phyloP scores from a whole-genome alignment of 1,140 invertebrate species.

The Aphidius gifuensis region DNA sequence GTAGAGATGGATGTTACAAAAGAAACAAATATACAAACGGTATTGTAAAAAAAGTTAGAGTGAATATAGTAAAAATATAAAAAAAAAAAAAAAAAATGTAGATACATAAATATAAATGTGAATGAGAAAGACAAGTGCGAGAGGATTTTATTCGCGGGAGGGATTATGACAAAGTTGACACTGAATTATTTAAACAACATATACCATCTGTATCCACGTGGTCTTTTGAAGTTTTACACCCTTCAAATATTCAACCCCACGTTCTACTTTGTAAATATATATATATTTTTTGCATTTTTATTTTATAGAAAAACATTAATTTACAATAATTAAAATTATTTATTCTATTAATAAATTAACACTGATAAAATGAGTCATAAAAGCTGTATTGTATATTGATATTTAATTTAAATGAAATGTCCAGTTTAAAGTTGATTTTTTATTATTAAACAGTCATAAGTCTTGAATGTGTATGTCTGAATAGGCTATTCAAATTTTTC shows the following conservation, averaged over 20 bases:
- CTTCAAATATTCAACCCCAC: conserved; percentile 55
- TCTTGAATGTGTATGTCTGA: conserved; percentile 49
- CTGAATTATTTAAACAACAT: conserved; percentile 56
- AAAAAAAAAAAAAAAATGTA: neutral
- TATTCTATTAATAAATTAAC: no score
- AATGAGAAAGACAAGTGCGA: conserved; percentile 25
- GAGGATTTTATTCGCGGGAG: conserved; percentile 17
- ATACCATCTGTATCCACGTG: conserved; percentile 53
- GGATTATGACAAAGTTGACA: conserved; percentile 51
- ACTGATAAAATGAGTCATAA: conserved; percentile 12
- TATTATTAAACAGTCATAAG: conserved; percentile 56
- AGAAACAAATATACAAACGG: conserved; percentile 14
- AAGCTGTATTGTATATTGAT: no score
- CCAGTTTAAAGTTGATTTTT: conserved; percentile 33
- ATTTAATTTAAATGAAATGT: neutral
- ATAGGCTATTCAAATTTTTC: conserved; percentile 54
- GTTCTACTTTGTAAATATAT: conserved; percentile 52
- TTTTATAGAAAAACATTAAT: neutral
- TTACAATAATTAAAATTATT: no score
- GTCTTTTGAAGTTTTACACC: conserved; percentile 55
- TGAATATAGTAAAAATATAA: neutral
- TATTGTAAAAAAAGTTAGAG: conserved; percentile 13
- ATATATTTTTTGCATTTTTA: conserved; percentile 14
- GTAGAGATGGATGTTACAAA: neutral
- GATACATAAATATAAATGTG: conserved; percentile 10